Percentiles rank a stretch among this genome's conserved stretches.
phyloP scores from a whole-genome alignment of 2,797 vertebrate species.

The Cyprinodon diabolis region DNA sequence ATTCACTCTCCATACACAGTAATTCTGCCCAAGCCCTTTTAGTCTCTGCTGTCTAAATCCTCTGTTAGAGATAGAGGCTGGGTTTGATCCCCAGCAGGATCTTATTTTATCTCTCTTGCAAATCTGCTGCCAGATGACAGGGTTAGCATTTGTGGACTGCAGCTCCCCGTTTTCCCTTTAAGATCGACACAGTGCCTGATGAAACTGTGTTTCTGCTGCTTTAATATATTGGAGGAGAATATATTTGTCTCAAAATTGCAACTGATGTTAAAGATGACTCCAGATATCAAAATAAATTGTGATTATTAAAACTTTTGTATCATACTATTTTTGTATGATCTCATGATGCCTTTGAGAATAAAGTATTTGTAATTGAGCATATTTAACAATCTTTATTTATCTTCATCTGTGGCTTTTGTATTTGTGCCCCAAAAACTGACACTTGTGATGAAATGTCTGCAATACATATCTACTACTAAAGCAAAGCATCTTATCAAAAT shows the following conservation, averaged over 20 bases:
- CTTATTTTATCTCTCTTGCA: constrained; percentile 83
- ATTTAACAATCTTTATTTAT: too few species aligned
- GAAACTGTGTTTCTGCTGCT: constrained; percentile 46
- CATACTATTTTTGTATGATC: not conserved
- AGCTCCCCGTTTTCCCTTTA: constrained; percentile 70
- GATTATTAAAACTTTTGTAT: not conserved
- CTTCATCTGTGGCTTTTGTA: too few species aligned
- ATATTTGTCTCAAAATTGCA: constrained; percentile 3
- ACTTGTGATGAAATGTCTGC: too few species aligned
- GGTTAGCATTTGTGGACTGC: constrained; percentile 75
- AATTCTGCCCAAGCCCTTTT: constrained; percentile 72
- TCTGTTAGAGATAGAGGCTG: constrained; percentile 78
- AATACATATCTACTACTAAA: too few species aligned
- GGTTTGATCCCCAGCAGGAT: constrained; percentile 78
- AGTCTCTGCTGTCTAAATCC: constrained; percentile 80
- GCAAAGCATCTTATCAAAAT: too few species aligned
- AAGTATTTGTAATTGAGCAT: too few species aligned
- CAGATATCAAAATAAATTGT: not conserved
- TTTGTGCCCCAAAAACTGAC: too few species aligned
- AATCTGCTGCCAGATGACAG: constrained; percentile 81
- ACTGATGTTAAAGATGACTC: not conserved
- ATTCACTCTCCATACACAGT: constrained; percentile 71
- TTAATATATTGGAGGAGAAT: constrained; percentile 16
- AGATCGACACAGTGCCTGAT: constrained; percentile 58
- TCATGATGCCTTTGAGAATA: too few species aligned